These are phyloP conservation scores for Cataglyphis cursor DNA, from an alignment of 2,888 invertebrate genomes.

Conservation along the genomic window DNA sequence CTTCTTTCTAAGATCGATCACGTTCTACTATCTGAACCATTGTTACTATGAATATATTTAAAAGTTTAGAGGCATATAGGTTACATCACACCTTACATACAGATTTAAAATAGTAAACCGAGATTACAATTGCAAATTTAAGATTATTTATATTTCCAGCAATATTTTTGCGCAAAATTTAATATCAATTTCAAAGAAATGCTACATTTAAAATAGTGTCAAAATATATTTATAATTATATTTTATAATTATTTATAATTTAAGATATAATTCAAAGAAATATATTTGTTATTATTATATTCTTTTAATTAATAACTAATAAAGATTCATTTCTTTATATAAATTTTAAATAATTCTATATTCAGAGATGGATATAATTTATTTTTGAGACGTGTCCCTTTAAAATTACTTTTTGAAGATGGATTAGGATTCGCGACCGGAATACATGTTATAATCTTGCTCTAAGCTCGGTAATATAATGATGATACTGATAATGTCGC, in stretches of 20 bases:
- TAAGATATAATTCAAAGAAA: background rate
- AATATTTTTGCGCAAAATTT: background rate
- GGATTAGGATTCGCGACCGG: background rate
- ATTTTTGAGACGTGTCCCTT: background rate
- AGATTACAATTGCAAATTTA: background rate
- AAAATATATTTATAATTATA: background rate
- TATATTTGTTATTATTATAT: background rate
- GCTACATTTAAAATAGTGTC: background rate
- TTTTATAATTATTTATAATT: background rate
- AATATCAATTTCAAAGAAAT: background rate
- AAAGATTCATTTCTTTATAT: background rate
- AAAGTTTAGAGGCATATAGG: background rate
- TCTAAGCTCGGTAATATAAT: conserved; percentile 20
- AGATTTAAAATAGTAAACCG: background rate
- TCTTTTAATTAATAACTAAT: background rate
- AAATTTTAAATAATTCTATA: conserved; percentile 1
- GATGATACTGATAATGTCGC: conserved; percentile 70
- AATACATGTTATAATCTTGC: conserved; percentile 16
- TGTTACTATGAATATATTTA: conserved; percentile 37
- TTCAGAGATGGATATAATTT: background rate
- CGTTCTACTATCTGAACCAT: conserved; percentile 34
- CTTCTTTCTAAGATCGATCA: conserved; percentile 40
- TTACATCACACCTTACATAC: background rate
- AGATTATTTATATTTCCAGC: background rate
- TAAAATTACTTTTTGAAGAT: conserved; percentile 2